A percentile compares a stretch with the other conserved stretches of the same genome.
Evolutionary conservation across 2,888 invertebrate species (phyloP).

Genomic region (Chelonus formosanus): DNA sequence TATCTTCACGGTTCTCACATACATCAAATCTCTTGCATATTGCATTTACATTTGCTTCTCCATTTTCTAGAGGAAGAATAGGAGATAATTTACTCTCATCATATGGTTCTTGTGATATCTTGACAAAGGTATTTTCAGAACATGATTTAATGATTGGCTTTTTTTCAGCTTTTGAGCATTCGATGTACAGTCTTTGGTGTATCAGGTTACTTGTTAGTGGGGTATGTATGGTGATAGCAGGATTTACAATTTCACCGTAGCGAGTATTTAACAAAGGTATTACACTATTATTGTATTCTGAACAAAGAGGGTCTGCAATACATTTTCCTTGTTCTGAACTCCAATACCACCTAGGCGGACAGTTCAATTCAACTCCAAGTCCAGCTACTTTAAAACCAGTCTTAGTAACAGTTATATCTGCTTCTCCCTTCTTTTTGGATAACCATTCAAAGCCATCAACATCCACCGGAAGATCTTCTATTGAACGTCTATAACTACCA

Average conservation of each 20-base stretch:
- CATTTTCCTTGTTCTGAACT: background rate
- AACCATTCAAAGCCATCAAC: background rate
- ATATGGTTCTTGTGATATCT: background rate
- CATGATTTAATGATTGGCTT: background rate
- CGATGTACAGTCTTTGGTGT: background rate
- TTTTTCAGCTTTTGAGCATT: background rate
- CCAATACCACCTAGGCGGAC: background rate
- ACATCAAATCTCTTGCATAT: background rate
- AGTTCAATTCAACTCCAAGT: background rate
- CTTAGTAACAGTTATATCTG: background rate
- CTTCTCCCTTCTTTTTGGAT: too few relatives aligned
- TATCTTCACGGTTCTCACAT: background rate
- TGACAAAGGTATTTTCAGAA: too few relatives aligned
- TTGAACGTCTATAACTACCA: background rate
- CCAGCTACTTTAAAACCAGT: background rate
- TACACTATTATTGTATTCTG: background rate
- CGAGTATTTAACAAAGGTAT: background rate
- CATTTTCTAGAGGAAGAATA: background rate
- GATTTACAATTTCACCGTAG: slow-evolving; percentile 1
- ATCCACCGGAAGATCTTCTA: background rate
- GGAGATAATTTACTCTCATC: background rate
- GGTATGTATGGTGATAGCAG: background rate
- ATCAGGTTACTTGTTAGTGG: background rate
- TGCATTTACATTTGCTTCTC: background rate
- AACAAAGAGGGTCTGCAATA: background rate